phyloP scores from a whole-genome alignment of 2,113 vertebrate genomes.

The Machaerirhynchus nigripectus region DNA sequence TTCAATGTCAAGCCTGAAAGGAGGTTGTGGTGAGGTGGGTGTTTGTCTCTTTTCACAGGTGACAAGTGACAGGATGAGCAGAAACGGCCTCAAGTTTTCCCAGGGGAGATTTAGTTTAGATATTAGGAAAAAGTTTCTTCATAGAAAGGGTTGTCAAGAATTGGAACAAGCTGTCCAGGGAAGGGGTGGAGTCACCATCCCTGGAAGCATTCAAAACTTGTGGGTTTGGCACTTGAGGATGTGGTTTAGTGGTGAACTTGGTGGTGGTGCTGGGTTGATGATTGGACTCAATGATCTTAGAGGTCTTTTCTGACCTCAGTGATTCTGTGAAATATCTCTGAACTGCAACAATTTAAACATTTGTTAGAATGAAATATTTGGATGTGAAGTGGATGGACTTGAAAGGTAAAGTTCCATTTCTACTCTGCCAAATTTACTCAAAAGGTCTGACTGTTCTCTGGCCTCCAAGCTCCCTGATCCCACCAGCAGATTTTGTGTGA shows the following conservation, averaged over 20 bases:
- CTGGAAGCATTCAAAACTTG: neutral
- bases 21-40: neutral
- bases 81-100: neutral
- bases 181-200: fast-evolving
- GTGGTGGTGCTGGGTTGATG: neutral
- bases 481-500: neutral
- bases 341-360: neutral
- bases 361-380: neutral
- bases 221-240: neutral
- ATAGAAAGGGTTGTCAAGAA: neutral
- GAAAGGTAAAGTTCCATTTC: neutral
- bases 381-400: neutral
- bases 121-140: neutral
- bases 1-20: neutral
- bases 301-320: neutral
- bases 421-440: neutral
- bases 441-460: neutral
- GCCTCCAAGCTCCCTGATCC: neutral
- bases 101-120: neutral
- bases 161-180: neutral
- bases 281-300: neutral
- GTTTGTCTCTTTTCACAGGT: fast-evolving
- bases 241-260: neutral
- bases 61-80: neutral
- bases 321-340: neutral